These are phyloP conservation scores for Flabesymbios commensalis DNA, from an alignment of 2,888 invertebrate genomes.

Conservation along the genomic window DNA sequence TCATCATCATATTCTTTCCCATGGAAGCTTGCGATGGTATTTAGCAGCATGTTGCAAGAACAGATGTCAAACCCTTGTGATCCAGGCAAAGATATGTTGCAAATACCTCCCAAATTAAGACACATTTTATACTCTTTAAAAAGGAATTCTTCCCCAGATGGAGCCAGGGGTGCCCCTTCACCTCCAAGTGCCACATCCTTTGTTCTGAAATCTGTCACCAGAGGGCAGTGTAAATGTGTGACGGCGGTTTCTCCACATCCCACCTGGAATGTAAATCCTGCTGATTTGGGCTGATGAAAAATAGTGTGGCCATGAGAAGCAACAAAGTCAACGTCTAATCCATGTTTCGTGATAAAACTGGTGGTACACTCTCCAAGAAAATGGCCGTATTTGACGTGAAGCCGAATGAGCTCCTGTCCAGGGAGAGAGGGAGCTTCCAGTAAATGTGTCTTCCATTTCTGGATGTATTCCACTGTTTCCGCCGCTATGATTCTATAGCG, in stretches of 20 bases:
- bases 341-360: constrained; percentile 30
- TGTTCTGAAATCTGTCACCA: constrained; percentile 50
- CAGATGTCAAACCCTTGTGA: constrained; percentile 47
- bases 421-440: constrained; percentile 33
- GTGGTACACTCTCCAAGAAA: constrained; percentile 42
- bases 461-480: constrained; percentile 41
- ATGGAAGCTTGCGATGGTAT: constrained; percentile 41
- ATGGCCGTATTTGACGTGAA: constrained; percentile 51
- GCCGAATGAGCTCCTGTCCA: constrained; percentile 45
- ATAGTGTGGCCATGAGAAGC: constrained; percentile 54
- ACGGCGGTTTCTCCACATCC: constrained; percentile 53
- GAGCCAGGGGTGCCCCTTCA: constrained; percentile 55
- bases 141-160: constrained; percentile 49
- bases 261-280: constrained; percentile 50
- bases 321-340: constrained; percentile 34
- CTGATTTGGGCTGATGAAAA: constrained; percentile 53
- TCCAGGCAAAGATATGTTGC: constrained; percentile 42
- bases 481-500: constrained; percentile 45
- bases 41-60: constrained; percentile 51
- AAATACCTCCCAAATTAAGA: constrained; percentile 55
- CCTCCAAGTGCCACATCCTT: constrained; percentile 55
- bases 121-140: constrained; percentile 47
- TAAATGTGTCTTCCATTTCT: constrained; percentile 42
- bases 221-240: constrained; percentile 41
- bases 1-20: constrained; percentile 42